phyloP scores from a whole-genome alignment of 2,888 invertebrate genomes.

The Diarsia brunnea region DNA sequence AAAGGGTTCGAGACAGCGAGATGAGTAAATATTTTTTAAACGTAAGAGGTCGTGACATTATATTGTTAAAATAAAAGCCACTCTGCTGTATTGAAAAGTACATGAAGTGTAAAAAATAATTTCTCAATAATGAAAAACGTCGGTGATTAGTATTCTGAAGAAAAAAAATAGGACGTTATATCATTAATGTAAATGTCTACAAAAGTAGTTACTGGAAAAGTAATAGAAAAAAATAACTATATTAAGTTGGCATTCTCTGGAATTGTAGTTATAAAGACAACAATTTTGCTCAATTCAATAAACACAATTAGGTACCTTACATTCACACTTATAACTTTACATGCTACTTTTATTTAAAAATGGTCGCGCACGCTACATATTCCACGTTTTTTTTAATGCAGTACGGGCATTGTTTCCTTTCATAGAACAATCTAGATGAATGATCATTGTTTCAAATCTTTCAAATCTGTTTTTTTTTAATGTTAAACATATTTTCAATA shows the following conservation, averaged over 20 bases:
- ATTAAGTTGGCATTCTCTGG: neutral
- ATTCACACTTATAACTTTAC: neutral
- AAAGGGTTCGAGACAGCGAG: conserved; percentile 57
- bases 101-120: neutral
- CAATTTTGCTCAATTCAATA: neutral
- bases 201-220: neutral
- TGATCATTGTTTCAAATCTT: neutral
- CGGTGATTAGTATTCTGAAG: neutral
- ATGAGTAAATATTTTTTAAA: conserved; percentile 43
- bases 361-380: neutral
- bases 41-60: conserved; percentile 8
- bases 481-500: conserved; percentile 6
- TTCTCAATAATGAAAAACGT: neutral
- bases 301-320: neutral
- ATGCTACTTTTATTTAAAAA: neutral
- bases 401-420: too few relatives aligned
- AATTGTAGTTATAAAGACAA: neutral
- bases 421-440: neutral
- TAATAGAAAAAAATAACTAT: neutral
- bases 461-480: neutral
- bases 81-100: neutral
- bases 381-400: too few relatives aligned
- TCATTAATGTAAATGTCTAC: neutral
- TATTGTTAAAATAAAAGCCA: conserved; percentile 11
- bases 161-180: neutral